Evolutionary conservation across 2,113 vertebrate genomes (phyloP), one percentile per base, ranked within the genome.

Genomic region (Callipepla californica): DNA sequence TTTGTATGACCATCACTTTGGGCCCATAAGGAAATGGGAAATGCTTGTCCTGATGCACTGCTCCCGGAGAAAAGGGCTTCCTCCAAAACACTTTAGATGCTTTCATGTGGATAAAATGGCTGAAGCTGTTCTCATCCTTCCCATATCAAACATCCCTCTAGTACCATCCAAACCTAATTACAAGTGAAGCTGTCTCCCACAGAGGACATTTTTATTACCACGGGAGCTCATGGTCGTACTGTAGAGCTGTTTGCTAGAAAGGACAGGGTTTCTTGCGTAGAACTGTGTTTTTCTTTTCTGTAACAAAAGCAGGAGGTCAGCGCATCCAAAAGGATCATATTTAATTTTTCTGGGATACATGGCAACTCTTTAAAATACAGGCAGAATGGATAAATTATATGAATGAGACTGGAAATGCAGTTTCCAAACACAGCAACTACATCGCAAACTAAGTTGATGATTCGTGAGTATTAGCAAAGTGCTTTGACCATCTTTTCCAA

Each of bases 141-240:
- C 22, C 26, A 53, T 90, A 95, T 92, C 96, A 96, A 97, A 73
- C 66, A 53, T 97, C 93, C 97, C 91, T 97, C 95, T 79, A 58
- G 89, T 84, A 93, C 96, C 96, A 95, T 98, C 97, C 97, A 95
- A 98, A 97, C 96, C 97, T 97, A 97, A 98, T 98, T 97, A 98
- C 92, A 96, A 97, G 97, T 96, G 97, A 98, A 98, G 98, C 97
- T 97, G 95, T 97, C 90, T 97, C 97, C 97, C 95, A 97, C 97
- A 95, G 96, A 97, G 93, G 94, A 95, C 87, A 89, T 97, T 89
- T 97, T 48, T 90, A 96, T 97, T 96, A 97, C 77, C 65, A 92
- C 89, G 92, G 93, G 87, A 92, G 67, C 80, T 96, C 59, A 23
- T 94, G 94, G 94, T 85, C 93, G 58, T 58, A 20, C 44, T 80